These are phyloP conservation scores for Cossypha heuglini DNA, from an alignment of 2,797 vertebrate species.

Conservation along the genomic window DNA sequence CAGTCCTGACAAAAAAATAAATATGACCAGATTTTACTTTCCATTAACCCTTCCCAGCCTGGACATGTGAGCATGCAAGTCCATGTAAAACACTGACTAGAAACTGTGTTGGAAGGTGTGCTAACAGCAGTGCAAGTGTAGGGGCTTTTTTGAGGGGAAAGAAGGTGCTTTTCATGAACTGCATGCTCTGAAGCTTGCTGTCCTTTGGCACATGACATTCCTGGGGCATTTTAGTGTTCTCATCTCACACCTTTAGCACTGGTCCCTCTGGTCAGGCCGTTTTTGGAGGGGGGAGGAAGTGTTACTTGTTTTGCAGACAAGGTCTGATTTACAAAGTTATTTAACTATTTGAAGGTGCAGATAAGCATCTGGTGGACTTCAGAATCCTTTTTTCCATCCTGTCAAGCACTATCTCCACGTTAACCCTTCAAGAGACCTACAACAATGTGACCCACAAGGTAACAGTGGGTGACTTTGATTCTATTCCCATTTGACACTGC, in stretches of 20 bases:
- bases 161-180: slow-evolving; percentile 36
- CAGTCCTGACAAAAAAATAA: slow-evolving; percentile 58
- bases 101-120: slow-evolving; percentile 13
- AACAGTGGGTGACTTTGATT: background rate
- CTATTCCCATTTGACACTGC: slow-evolving; percentile 8
- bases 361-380: background rate
- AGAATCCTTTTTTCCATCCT: background rate
- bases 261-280: background rate
- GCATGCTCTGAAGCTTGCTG: slow-evolving; percentile 26
- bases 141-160: slow-evolving; percentile 18
- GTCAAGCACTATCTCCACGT: background rate
- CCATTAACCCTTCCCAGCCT: slow-evolving; percentile 69
- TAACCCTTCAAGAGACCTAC: background rate
- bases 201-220: background rate
- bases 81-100: background rate
- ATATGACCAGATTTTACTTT: slow-evolving; percentile 63
- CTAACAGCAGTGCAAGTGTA: slow-evolving; percentile 31
- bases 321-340: background rate
- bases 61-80: slow-evolving; percentile 37
- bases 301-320: background rate
- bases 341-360: background rate
- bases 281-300: background rate
- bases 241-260: background rate
- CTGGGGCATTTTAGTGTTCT: background rate
- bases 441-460: background rate